A percentile compares a stretch with the other conserved stretches of the same genome.
Evolutionary conservation across 1,140 invertebrate species (phyloP).

Genomic region (Contarinia nasturtii): DNA sequence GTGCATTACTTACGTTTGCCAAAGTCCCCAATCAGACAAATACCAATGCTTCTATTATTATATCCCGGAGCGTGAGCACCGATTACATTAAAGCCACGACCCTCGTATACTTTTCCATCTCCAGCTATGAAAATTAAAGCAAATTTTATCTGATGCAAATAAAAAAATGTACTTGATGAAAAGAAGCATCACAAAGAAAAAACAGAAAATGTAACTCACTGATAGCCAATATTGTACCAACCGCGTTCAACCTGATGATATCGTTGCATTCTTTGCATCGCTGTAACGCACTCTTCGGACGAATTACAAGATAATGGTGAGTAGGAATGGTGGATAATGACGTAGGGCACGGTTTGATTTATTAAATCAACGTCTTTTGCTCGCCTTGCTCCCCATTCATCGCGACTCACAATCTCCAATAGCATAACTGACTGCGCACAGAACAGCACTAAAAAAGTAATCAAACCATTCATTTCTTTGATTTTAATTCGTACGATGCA

Average conservation of each 20-base stretch:
- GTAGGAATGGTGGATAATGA: constrained; percentile 59
- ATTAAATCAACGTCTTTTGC: constrained; percentile 27
- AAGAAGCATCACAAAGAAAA: background rate
- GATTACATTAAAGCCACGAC: constrained; percentile 47
- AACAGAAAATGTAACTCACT: constrained; percentile 11
- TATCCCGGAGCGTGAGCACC: constrained; percentile 52
- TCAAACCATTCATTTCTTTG: too few species aligned
- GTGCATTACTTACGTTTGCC: constrained; percentile 27
- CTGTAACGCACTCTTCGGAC: constrained; percentile 25
- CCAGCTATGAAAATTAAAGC: constrained; percentile 33
- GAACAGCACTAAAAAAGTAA: too few species aligned
- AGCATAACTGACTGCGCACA: background rate
- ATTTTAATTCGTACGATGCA: too few species aligned
- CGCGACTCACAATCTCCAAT: constrained; percentile 25
- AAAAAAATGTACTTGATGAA: too few species aligned
- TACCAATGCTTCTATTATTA: constrained; percentile 51
- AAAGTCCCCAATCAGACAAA: constrained; percentile 51
- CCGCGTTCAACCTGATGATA: constrained; percentile 32
- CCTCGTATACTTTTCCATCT: constrained; percentile 54
- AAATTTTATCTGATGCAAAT: too few species aligned
- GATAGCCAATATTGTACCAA: constrained; percentile 54
- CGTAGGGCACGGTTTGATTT: constrained; percentile 41
- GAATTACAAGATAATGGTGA: constrained; percentile 35
- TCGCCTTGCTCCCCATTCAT: constrained; percentile 39
- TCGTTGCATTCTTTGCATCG: constrained; percentile 33